Percentiles rank a stretch among this genome's conserved stretches.
These are phyloP conservation scores for Oryzias celebensis DNA, from an alignment of 2,113 vertebrate genomes.

Conservation along the genomic window DNA sequence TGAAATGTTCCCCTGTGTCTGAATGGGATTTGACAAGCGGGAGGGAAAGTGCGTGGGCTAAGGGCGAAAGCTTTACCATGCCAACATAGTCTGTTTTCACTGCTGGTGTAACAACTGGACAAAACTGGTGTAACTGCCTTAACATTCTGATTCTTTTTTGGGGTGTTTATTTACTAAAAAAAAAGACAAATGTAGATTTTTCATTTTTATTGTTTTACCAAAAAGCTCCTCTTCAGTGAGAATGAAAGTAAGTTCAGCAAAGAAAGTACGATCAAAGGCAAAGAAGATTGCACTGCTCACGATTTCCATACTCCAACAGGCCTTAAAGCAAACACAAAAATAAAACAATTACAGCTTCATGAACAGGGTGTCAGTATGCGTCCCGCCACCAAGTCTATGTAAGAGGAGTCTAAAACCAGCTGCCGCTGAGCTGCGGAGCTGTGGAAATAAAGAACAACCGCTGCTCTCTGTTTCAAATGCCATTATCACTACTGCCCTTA, in stretches of 20 bases:
- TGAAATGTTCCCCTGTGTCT: conserved; percentile 56
- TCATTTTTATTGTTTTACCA: conserved; percentile 30
- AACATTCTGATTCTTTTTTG: conserved; percentile 50
- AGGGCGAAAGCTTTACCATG: conserved; percentile 52
- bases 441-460: no score
- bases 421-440: no score
- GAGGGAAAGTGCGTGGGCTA: conserved; percentile 42
- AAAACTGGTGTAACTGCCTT: conserved; percentile 64
- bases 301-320: background rate
- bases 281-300: background rate
- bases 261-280: conserved; percentile 4
- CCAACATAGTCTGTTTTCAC: conserved; percentile 58
- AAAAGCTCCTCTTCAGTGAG: conserved; percentile 8
- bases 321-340: no score
- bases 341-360: no score
- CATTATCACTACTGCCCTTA: no score
- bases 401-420: no score
- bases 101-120: conserved; percentile 57
- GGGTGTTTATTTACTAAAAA: conserved; percentile 33
- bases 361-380: no score
- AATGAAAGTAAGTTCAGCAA: conserved; percentile 2
- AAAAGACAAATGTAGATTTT: conserved; percentile 29
- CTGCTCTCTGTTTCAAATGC: no score
- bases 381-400: no score
- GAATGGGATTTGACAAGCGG: conserved; percentile 64